Conservation (phyloP, 2,113 vertebrate species). For the Scatophagus argus region DNA sequence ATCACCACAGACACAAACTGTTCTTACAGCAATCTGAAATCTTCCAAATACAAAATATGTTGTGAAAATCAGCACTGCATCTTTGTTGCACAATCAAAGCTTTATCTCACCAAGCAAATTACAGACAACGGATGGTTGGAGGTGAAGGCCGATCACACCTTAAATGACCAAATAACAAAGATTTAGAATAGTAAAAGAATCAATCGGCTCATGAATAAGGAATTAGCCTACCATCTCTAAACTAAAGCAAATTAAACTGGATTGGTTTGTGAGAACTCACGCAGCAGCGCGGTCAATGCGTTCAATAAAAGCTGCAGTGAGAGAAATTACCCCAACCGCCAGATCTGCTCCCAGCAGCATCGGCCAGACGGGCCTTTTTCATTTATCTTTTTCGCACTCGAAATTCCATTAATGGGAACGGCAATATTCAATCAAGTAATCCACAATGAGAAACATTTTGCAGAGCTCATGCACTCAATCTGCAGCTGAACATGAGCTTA, state of each 20-base stretch:
- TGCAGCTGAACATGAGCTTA: conserved; percentile 41
- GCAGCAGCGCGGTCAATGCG: conserved; percentile 60
- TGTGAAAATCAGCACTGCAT: not conserved
- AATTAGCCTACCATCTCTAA: conserved; percentile 38
- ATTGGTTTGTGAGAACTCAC: conserved; percentile 52
- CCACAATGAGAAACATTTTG: conserved; percentile 51
- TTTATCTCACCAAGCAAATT: conserved; percentile 1
- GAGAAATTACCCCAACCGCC: conserved; percentile 50
- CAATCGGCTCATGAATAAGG: conserved; percentile 43
- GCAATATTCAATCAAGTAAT: conserved; percentile 51
- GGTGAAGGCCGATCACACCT: not conserved
- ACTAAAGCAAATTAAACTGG: conserved; percentile 57
- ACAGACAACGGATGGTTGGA: not conserved
- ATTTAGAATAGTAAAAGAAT: conserved; percentile 17
- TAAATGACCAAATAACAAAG: conserved; percentile 26
- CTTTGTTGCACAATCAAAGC: not conserved
- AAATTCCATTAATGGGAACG: conserved; percentile 54
- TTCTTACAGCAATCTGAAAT: not conserved
- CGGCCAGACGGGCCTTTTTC: conserved; percentile 23
- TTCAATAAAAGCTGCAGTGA: conserved; percentile 70
- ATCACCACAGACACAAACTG: not conserved
- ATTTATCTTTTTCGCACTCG: conserved; percentile 65
- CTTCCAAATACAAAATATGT: not conserved
- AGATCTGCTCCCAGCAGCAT: conserved; percentile 39
- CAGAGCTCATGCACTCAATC: conserved; percentile 29